Conservation (phyloP, 2,113 vertebrate genomes). For the Hipposideros armiger region DNA sequence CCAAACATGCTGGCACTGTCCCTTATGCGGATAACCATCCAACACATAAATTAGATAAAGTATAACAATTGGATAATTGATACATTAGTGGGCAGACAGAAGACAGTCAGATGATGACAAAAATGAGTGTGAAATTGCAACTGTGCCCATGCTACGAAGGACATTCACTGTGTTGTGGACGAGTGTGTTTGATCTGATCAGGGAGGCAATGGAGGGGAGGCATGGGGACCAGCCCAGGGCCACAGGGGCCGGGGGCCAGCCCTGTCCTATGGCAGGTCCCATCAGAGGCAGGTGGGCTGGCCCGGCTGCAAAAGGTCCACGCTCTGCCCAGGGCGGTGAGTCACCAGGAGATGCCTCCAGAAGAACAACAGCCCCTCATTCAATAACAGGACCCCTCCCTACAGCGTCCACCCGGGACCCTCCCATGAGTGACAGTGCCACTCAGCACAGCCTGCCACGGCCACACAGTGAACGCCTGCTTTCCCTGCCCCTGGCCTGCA, state of each 20-base stretch:
- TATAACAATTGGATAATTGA: background rate
- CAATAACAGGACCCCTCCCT: background rate
- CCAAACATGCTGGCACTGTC: background rate
- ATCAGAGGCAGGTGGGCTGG: background rate
- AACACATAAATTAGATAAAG: background rate
- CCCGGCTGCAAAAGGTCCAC: background rate
- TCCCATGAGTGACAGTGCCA: fast-evolving
- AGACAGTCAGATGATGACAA: background rate
- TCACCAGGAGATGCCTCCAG: no score
- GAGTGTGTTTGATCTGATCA: background rate
- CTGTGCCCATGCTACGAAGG: background rate
- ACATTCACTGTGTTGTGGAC: no score
- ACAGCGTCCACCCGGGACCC: fast-evolving
- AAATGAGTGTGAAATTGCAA: fast-evolving
- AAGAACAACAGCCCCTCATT: background rate
- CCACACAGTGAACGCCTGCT: fast-evolving
- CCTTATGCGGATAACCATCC: fast-evolving
- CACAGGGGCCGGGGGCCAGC: background rate
- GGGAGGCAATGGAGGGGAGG: fast-evolving
- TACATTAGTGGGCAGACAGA: no score
- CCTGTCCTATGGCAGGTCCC: no score
- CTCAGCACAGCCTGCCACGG: no score
- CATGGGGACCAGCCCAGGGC: background rate
- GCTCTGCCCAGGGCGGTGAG: no score
- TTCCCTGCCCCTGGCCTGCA: background rate